Percentiles rank a stretch among this genome's conserved stretches.
phyloP scores from a whole-genome alignment of 2,888 invertebrate genomes.

The Oscheius sp. region DNA sequence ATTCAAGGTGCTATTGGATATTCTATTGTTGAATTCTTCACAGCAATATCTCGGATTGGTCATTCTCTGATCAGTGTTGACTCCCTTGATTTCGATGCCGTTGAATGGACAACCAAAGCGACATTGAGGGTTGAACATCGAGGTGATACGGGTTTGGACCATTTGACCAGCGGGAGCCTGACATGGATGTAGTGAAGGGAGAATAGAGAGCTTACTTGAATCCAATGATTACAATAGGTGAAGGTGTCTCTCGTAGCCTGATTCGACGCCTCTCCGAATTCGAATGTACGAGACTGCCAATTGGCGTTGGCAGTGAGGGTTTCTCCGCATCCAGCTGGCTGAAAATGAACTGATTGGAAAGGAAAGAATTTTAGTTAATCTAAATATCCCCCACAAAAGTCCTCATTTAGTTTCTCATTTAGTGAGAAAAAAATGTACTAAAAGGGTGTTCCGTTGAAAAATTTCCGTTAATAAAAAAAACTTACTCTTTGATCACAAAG shows the following conservation, averaged over 20 bases:
- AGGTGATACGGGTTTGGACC: slow-evolving; percentile 35
- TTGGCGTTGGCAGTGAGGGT: slow-evolving; percentile 35
- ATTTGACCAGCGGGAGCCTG: slow-evolving; percentile 41
- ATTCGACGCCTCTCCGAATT: slow-evolving; percentile 37
- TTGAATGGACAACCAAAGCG: slow-evolving; percentile 42
- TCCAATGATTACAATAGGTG: slow-evolving; percentile 24
- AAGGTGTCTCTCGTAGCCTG: slow-evolving; percentile 21
- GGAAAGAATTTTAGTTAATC: no score
- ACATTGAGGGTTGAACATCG: slow-evolving; percentile 39
- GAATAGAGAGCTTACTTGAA: slow-evolving; percentile 6
- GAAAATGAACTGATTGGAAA: not conserved
- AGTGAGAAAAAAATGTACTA: not conserved
- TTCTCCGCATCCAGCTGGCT: slow-evolving; percentile 40
- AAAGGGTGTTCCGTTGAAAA: no score
- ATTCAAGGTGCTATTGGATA: slow-evolving; percentile 33
- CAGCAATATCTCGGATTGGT: slow-evolving; percentile 32
- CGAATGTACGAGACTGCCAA: slow-evolving; percentile 35
- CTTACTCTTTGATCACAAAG: slow-evolving; percentile 45
- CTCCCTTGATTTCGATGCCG: slow-evolving; percentile 35
- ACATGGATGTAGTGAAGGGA: not conserved
- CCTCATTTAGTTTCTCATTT: slow-evolving; percentile 32
- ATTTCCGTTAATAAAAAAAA: no score
- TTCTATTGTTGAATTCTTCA: slow-evolving; percentile 36
- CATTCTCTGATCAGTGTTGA: not conserved
- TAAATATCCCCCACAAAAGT: slow-evolving; percentile 25